These are phyloP conservation scores for Diachasma alloeum DNA, from an alignment of 1,140 invertebrate species.

Conservation along the genomic window DNA sequence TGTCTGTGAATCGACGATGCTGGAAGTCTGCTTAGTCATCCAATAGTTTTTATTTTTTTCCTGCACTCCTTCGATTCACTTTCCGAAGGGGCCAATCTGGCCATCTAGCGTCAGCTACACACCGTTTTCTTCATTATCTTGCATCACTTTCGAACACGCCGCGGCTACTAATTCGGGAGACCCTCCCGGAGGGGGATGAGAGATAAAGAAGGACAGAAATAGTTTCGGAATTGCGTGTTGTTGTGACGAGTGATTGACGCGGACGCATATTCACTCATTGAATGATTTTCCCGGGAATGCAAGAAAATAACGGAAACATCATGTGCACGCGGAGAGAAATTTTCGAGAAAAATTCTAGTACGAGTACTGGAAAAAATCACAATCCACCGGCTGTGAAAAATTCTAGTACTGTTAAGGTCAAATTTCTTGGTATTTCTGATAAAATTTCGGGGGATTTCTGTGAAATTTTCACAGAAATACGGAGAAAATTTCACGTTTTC, in stretches of 20 bases:
- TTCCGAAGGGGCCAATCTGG: conserved; percentile 43
- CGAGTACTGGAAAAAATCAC: too few species aligned
- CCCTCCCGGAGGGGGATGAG: neutral
- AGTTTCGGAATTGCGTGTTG: neutral
- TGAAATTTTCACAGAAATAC: too few species aligned
- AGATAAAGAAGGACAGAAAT: neutral
- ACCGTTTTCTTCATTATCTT: conserved; percentile 51
- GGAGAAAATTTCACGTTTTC: too few species aligned
- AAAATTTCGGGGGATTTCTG: too few species aligned
- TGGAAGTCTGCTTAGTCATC: neutral
- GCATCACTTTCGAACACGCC: conserved; percentile 48
- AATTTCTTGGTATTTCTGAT: too few species aligned
- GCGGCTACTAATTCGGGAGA: conserved; percentile 58
- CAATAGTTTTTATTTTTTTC: neutral
- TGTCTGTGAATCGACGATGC: neutral
- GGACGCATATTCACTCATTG: neutral
- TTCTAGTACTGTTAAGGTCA: too few species aligned
- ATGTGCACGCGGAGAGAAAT: too few species aligned
- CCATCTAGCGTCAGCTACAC: conserved; percentile 42
- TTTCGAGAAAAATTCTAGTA: too few species aligned
- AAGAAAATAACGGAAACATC: neutral
- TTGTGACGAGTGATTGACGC: neutral
- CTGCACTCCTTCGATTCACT: neutral
- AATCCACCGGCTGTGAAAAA: too few species aligned
- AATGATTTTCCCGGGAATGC: neutral